These are phyloP conservation scores for Uromys caudimaculatus DNA, from an alignment of 2,797 vertebrate species.

Conservation along the genomic window DNA sequence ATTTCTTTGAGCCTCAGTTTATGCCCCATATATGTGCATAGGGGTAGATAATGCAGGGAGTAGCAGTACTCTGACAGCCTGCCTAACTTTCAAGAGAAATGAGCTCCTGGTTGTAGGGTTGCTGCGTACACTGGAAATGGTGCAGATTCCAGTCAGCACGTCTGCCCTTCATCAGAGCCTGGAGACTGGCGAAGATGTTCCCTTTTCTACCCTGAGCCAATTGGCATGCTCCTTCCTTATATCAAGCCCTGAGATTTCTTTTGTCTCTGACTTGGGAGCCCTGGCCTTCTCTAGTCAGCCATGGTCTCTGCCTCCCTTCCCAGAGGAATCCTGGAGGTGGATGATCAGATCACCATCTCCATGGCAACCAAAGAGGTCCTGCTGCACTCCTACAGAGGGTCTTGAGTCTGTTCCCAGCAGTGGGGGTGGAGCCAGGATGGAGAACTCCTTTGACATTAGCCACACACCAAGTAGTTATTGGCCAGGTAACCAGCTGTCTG, in stretches of 20 bases:
- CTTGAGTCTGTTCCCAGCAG: slow-evolving; percentile 45
- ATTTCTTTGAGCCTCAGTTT: slow-evolving; percentile 10
- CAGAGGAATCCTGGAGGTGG: slow-evolving; percentile 52
- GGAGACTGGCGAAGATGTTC: background rate
- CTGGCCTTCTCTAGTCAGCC: background rate
- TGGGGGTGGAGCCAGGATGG: background rate
- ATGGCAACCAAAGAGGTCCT: slow-evolving; percentile 71
- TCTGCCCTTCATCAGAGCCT: background rate
- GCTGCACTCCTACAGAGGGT: background rate
- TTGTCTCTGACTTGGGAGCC: slow-evolving; percentile 58
- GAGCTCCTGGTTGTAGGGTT: background rate
- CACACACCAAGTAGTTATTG: background rate
- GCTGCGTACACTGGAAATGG: background rate
- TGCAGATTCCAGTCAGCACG: background rate
- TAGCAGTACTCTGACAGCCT: background rate
- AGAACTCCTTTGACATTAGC: background rate
- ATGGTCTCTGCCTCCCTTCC: background rate
- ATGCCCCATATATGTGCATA: background rate
- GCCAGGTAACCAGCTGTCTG: background rate
- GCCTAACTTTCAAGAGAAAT: background rate
- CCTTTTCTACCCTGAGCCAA: background rate
- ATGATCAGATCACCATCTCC: slow-evolving; percentile 58
- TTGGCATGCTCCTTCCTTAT: background rate
- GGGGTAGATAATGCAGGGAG: background rate
- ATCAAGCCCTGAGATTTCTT: slow-evolving; percentile 16